Percentiles rank a stretch among this genome's conserved stretches.
Evolutionary conservation across 2,888 invertebrate genomes (phyloP).

Genomic region (Perizoma flavofasciatum): DNA sequence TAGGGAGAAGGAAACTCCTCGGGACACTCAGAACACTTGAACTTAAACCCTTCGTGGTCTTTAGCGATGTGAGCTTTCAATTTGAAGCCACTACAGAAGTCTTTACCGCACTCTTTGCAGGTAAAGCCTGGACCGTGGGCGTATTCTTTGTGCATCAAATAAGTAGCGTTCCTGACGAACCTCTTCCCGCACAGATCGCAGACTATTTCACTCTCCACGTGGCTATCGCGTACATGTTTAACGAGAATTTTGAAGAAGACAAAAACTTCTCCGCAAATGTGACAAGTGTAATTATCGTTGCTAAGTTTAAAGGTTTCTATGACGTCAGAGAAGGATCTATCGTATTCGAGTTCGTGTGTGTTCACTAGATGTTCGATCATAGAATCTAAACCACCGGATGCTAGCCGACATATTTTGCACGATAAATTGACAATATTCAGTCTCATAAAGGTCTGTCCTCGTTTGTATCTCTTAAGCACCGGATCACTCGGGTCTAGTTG

Average conservation of each 20-base stretch:
- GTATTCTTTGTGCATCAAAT: conserved; percentile 12
- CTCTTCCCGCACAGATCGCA: conserved; percentile 32
- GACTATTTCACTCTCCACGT: conserved; percentile 25
- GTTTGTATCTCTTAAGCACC: conserved; percentile 39
- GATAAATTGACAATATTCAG: conserved; percentile 41
- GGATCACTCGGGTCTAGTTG: conserved; percentile 10
- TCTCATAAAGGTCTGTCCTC: conserved; percentile 35
- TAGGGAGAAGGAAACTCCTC: conserved; percentile 51
- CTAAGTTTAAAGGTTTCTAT: conserved; percentile 28
- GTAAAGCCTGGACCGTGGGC: conserved; percentile 35
- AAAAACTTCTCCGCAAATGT: conserved; percentile 29
- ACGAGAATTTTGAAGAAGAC: conserved; percentile 29
- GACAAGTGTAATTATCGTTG: conserved; percentile 30
- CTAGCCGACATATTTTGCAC: conserved; percentile 38
- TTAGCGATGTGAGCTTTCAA: conserved; percentile 44
- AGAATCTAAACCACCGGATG: conserved; percentile 35
- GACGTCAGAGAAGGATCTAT: conserved; percentile 12
- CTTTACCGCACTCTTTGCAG: conserved; percentile 48
- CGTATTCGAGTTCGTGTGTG: conserved; percentile 33
- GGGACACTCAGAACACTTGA: conserved; percentile 47
- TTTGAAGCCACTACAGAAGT: conserved; percentile 38
- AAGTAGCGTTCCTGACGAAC: conserved; percentile 9
- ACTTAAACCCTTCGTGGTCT: conserved; percentile 47
- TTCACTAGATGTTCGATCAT: conserved; percentile 40
- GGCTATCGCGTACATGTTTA: conserved; percentile 27